phyloP scores from a whole-genome alignment of 2,113 vertebrate species.

The Archocentrus centrarchus region DNA sequence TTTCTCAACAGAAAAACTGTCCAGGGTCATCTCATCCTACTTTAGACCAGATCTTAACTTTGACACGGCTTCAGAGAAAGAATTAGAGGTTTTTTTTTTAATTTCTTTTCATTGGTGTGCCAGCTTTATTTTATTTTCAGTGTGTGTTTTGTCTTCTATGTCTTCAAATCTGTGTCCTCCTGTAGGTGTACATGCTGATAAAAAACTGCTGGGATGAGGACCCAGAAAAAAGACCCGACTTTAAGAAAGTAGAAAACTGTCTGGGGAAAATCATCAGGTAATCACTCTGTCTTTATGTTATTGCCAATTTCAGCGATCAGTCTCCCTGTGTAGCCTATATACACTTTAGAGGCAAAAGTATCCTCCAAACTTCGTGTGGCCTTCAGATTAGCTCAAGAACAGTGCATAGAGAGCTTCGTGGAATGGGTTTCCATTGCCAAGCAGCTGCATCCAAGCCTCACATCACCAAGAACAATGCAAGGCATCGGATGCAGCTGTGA shows the following conservation, averaged over 20 bases:
- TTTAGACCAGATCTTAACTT: constrained; percentile 92
- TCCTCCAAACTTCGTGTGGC: too few relatives aligned
- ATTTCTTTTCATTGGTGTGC: accelerated
- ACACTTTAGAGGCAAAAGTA: too few relatives aligned
- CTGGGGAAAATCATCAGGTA: constrained; percentile 95
- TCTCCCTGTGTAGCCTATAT: background rate
- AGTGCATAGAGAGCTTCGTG: too few relatives aligned
- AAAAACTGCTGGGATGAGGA: constrained; percentile 97
- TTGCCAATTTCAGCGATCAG: background rate
- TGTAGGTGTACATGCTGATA: constrained; percentile 87
- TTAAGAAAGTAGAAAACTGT: constrained; percentile 92
- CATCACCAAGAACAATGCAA: too few relatives aligned
- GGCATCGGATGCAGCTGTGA: too few relatives aligned
- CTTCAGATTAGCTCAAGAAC: too few relatives aligned
- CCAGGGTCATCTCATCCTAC: constrained; percentile 79
- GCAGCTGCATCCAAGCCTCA: too few relatives aligned
- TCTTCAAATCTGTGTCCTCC: background rate
- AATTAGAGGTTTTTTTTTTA: constrained; percentile 81
- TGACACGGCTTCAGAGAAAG: constrained; percentile 85
- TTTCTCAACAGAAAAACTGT: constrained; percentile 88
- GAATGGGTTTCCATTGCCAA: too few relatives aligned
- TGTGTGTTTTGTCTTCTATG: background rate
- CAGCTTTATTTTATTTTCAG: background rate
- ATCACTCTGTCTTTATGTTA: background rate
- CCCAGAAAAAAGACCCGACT: constrained; percentile 94